A percentile compares a stretch with the other conserved stretches of the same genome.
Conservation (phyloP, 2,113 vertebrate genomes). For the Scatophagus argus region DNA sequence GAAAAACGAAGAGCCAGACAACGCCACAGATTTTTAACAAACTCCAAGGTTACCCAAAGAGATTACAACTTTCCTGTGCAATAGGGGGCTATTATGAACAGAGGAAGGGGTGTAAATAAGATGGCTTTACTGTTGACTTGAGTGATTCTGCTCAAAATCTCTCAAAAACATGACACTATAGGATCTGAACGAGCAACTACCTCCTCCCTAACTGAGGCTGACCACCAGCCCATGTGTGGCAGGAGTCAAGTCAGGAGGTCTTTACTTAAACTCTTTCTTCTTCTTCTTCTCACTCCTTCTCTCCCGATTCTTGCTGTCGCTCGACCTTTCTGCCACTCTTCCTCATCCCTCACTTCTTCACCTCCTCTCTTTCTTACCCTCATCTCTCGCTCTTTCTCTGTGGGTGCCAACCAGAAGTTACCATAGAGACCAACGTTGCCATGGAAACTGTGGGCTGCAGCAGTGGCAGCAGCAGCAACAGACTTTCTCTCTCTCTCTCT, state of each 20-base stretch:
- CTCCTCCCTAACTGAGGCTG: not conserved
- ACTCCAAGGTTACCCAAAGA: not conserved
- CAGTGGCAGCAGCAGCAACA: constrained; percentile 70
- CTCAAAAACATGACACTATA: not conserved
- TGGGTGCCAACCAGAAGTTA: constrained; percentile 83
- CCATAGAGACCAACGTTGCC: constrained; percentile 87
- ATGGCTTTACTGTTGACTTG: not conserved
- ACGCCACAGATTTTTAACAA: not conserved
- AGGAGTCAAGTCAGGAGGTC: constrained; percentile 13
- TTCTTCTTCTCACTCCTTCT: constrained; percentile 1
- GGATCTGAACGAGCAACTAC: not conserved
- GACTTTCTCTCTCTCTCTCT: constrained; percentile 41
- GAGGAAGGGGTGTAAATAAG: too few relatives aligned
- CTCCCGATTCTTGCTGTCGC: not conserved
- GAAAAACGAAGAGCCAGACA: not conserved
- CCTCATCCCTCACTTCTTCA: constrained; percentile 46
- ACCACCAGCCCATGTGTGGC: too few relatives aligned
- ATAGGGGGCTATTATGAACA: not conserved
- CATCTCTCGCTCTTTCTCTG: constrained; percentile 50
- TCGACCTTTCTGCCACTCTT: constrained; percentile 2
- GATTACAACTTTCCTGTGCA: not conserved
- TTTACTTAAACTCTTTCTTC: constrained; percentile 7
- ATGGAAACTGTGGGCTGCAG: constrained; percentile 87
- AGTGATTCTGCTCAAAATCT: not conserved
- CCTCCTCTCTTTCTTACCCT: constrained; percentile 33